Conservation (phyloP, 1,140 invertebrate species). For the Episyrphus balteatus region DNA sequence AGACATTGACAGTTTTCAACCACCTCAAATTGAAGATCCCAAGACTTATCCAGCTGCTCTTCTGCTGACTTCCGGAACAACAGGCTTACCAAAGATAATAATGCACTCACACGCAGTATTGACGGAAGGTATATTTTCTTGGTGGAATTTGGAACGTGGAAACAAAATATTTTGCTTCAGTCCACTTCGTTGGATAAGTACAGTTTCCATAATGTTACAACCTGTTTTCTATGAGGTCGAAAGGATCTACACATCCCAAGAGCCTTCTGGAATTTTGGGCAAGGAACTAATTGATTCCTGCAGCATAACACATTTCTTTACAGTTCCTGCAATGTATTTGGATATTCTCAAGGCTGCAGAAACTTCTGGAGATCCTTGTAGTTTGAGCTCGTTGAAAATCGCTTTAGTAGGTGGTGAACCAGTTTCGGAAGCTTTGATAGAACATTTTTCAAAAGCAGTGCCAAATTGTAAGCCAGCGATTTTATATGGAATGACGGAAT, state of each 20-base stretch:
- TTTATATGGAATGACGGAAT: conserved; percentile 5
- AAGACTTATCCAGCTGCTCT: neutral
- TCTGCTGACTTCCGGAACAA: conserved; percentile 1
- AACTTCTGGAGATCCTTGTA: neutral
- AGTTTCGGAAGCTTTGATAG: neutral
- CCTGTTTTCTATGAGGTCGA: neutral
- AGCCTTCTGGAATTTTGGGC: neutral
- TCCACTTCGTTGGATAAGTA: conserved; percentile 4
- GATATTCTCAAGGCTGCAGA: neutral
- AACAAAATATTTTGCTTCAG: conserved; percentile 1
- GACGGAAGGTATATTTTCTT: neutral
- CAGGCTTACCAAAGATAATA: conserved; percentile 3
- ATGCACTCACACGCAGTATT: neutral
- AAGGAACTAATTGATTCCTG: neutral
- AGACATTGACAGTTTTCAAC: neutral
- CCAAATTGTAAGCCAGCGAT: neutral
- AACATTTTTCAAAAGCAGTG: neutral
- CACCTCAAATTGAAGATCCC: neutral
- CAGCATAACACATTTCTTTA: neutral
- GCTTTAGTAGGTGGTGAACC: conserved; percentile 1
- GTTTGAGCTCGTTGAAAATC: neutral
- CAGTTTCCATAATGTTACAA: conserved; percentile 1
- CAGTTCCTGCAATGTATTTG: neutral
- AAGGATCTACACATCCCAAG: neutral
- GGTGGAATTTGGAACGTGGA: neutral